Evolutionary conservation across 2,797 vertebrate species (phyloP), one percentile per base, ranked within the genome.

Genomic region (Alauda arvensis): DNA sequence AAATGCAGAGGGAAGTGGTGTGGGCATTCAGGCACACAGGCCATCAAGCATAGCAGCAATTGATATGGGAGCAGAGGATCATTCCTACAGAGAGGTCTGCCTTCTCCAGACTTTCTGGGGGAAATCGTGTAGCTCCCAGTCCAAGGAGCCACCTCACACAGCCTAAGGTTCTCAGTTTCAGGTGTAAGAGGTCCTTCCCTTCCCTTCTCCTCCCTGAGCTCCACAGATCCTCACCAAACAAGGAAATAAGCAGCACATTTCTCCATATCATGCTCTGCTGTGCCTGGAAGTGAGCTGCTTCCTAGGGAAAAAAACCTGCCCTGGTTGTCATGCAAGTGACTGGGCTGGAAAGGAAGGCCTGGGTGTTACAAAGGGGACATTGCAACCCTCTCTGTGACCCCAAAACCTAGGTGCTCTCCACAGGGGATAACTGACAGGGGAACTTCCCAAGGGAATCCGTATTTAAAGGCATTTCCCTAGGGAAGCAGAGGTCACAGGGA

Each of bases 391-490:
- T 15, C 10, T 78, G 33, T 62, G n/a, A 61, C 5, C 48, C 39
- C 31, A 18, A 61, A 85, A 79, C 13, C 25, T 21, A 40, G 18
- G 7, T 4, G 13, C 16, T 85, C 9, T 53, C 55, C 63, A 37
- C 31, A 28, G 45, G 29, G 11, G 9, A 24, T 33, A 66, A 2
- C 1, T 42, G 52, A 37, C 23, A 19, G 79, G 78, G 16, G 7
- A n/a, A n/a, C 53, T 91, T 95, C 91, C 93, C 88, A 76, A 81
- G 87, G 70, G 82, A 91, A 90, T 60, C 28, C 43, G 45, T 26
- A 13, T 43, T 39, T 28, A 39, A 53, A 72, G 20, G 62, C 1
- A 1, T 88, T 92, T 94, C 93, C 93, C 91, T 83, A 20, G 94
- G 86, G 86, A 92, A 80, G 56, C 0, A 0, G 52, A 80, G 86